Evolutionary conservation across 2,888 invertebrate species (phyloP), one percentile per base, ranked within the genome.

Genomic region (Panorpa germanica): DNA sequence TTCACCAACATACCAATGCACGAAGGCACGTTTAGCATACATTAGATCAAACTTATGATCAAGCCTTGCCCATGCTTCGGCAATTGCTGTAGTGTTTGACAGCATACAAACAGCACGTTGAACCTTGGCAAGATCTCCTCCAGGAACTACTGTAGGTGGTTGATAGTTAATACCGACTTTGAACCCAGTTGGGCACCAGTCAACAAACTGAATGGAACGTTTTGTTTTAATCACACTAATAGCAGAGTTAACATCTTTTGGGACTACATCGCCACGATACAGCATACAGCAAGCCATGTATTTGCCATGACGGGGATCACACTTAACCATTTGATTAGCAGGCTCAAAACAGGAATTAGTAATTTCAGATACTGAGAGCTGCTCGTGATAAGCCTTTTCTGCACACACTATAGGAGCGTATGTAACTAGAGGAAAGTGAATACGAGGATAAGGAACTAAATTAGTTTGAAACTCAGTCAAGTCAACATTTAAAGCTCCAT

Each of bases 41-140:
- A 90, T 86, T 45, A 91, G 65, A 57, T 93, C 91, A 52, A 91
- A 90, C 57, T 93, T 95, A 55, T 76, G 77, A 58, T 88, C 78
- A 34, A 93, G 65, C 47, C 83, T 78, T 38, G 75, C 72, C 77
- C 86, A 90, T 28, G 86, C 86, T 45, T 82, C 76, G 9, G 77
- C 74, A 45, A 88, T 85, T 40, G 86, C 85, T 11, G 86, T 91
- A 4, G 83, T 81, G 49, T 88, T 90, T 32, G 80, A 75, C 30
- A 88, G 60, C 76, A 86, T 85, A 36, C 78, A 76, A 3, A 82
- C 76, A 21, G 85, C 78, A 38, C 80, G 63, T 36, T 67, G 67
- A 14, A 77, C 61, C 35, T 69, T 70, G 26, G 78, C 78, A 39
- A 81, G 48, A 46, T 81, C 81, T 8, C 77, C 78, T 1, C 73